These are phyloP conservation scores for Apocheima hispidaria DNA, from an alignment of 2,888 invertebrate genomes.

Conservation along the genomic window DNA sequence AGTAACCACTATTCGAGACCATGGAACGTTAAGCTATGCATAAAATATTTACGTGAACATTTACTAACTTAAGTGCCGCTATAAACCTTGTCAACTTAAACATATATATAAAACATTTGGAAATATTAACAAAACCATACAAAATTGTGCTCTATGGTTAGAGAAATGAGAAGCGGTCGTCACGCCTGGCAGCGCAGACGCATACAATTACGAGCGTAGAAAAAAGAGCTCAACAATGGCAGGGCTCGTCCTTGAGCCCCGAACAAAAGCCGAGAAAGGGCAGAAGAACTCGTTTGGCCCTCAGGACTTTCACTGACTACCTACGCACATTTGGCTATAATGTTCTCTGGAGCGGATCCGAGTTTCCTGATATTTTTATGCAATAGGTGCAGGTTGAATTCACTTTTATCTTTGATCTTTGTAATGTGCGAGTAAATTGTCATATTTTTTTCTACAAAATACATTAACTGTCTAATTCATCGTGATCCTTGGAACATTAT, in stretches of 20 bases:
- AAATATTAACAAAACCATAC: constrained; percentile 19
- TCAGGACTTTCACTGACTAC: constrained; percentile 84
- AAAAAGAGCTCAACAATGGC: constrained; percentile 80
- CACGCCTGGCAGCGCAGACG: constrained; percentile 78
- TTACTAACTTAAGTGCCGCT: constrained; percentile 57
- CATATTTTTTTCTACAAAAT: not conserved
- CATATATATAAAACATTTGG: constrained; percentile 39
- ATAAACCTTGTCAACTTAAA: constrained; percentile 56
- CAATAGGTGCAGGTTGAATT: constrained; percentile 6
- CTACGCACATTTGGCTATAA: constrained; percentile 70
- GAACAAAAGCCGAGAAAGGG: constrained; percentile 85
- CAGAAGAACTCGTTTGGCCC: constrained; percentile 83
- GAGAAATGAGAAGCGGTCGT: constrained; percentile 67
- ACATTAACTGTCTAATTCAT: not conserved
- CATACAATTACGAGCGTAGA: constrained; percentile 80
- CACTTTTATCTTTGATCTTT: constrained; percentile 3
- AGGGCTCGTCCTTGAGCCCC: constrained; percentile 80
- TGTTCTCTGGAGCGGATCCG: constrained; percentile 25
- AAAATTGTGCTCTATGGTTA: constrained; percentile 64
- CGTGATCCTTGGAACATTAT: not conserved
- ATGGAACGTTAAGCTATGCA: constrained; percentile 51
- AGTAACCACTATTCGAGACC: constrained; percentile 49
- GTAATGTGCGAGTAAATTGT: not conserved
- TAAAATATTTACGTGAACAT: constrained; percentile 56
- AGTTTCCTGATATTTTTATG: constrained; percentile 15